phyloP scores from a whole-genome alignment of 2,797 vertebrate species.

The Podarcis siculus region DNA sequence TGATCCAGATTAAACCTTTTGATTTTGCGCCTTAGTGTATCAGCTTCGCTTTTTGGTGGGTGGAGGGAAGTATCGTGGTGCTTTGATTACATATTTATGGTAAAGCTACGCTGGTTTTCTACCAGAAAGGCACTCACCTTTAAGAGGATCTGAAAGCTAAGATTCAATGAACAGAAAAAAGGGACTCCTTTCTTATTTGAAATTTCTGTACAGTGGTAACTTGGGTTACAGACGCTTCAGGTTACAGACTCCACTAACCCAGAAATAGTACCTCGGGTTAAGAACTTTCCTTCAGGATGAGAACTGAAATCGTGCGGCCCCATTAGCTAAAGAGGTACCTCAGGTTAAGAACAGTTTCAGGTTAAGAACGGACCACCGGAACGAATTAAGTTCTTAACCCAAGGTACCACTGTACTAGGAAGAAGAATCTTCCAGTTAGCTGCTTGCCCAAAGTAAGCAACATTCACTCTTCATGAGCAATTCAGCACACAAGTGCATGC shows the following conservation, averaged over 20 bases:
- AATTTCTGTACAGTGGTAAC: not conserved
- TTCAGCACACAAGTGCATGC: not conserved
- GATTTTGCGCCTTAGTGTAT: not conserved
- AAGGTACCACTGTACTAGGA: not conserved
- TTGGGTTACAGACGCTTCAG: too few species aligned
- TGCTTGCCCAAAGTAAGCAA: not conserved
- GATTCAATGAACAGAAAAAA: not conserved
- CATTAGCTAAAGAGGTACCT: too few species aligned
- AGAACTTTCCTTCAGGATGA: too few species aligned
- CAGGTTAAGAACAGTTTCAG: too few species aligned
- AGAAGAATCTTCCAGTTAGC: not conserved
- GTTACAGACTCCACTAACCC: too few species aligned
- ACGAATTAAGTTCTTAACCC: too few species aligned
- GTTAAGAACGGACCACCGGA: too few species aligned
- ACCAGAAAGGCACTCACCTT: not conserved
- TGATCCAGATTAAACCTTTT: not conserved
- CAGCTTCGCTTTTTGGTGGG: not conserved
- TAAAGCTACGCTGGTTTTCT: not conserved
- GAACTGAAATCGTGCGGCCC: too few species aligned
- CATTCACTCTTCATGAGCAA: not conserved
- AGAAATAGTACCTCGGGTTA: too few species aligned
- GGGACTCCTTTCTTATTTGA: not conserved
- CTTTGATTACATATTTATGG: not conserved
- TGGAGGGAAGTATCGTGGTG: not conserved
- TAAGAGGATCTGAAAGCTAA: not conserved